These are phyloP conservation scores for Callyntrura guangdongensis DNA, from an alignment of 2,888 invertebrate genomes.

Conservation along the genomic window DNA sequence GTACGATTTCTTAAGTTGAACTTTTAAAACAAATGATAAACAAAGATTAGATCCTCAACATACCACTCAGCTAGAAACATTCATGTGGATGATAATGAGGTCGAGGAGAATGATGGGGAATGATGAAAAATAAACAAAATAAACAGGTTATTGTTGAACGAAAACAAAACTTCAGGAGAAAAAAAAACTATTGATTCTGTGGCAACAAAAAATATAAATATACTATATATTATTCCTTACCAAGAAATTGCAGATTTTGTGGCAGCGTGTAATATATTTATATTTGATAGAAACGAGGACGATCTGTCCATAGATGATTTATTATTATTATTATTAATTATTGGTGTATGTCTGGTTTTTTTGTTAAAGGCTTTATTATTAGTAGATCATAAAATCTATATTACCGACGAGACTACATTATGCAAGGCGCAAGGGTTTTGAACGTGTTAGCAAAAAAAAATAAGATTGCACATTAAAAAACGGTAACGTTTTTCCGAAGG, in stretches of 20 bases:
- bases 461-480: neutral
- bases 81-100: neutral
- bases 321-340: neutral
- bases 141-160: neutral
- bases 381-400: conserved; percentile 18
- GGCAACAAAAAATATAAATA: conserved; percentile 30
- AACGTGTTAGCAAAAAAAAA: conserved; percentile 3
- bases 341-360: conserved; percentile 24
- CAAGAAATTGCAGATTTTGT: conserved; percentile 36
- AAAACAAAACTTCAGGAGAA: conserved; percentile 33
- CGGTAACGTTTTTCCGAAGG: conserved; percentile 7
- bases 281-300: conserved; percentile 49
- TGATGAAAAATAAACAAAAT: neutral
- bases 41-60: neutral
- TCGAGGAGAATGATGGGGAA: conserved; percentile 2
- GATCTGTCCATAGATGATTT: conserved; percentile 35
- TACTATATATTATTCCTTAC: conserved; percentile 16
- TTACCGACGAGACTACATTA: conserved; percentile 38
- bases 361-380: conserved; percentile 36
- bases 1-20: conserved; percentile 12
- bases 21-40: neutral
- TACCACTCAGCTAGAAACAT: neutral
- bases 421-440: neutral
- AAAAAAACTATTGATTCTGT: conserved; percentile 53
- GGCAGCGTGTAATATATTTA: conserved; percentile 40